Evolutionary conservation across 2,888 invertebrate genomes (phyloP), one percentile per base, ranked within the genome.

Genomic region (Chrysotoxum bicinctum): DNA sequence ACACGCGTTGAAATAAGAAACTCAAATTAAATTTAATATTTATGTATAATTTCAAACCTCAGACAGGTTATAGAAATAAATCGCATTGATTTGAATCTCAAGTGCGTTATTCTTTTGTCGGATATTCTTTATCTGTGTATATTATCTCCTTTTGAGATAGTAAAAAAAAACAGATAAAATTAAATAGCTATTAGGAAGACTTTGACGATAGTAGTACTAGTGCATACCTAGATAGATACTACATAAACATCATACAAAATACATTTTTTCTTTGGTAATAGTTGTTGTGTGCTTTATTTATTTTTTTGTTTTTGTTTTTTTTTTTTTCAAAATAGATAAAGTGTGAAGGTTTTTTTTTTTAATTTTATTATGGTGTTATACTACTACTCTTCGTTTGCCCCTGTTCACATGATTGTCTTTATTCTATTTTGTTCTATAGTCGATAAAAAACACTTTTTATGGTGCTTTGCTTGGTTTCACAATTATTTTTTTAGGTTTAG

Each of bases 151-250:
- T 66, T 50, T 50, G 50, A 72, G 70, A 78, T 62, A 76, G 45
- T 58, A 62, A 70, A 48, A 26, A 26, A 77, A 60, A 68, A 73
- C 69, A 74, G 75, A 84, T 84, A 84, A 83, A 77, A 75, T 70
- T 50, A 78, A 78, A 77, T 74, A 81, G 69, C 54, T 74, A 58
- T 78, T 78, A 78, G 78, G 69, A 69, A 75, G 74, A 84, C 69
- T 68, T 77, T 79, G 70, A 79, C 50, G 50, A 68, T 78, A 73
- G 37, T 54, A 70, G 30, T 73, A 52, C 56, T 54, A 70, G 30
- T 73, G 45, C 56, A 37, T 52, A 45, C 43, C 45, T 14, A 45
- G 45, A 45, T 64, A 50, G 64, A 45, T 64, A 45, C 26, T 40
- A 60, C 60, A 60, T 40, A 60, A 60, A 60, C 6, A 64, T 43